Base-by-base conservation (phyloP, 2,888 invertebrate genomes). In the Thecocarcelia acutangulata region DNA sequence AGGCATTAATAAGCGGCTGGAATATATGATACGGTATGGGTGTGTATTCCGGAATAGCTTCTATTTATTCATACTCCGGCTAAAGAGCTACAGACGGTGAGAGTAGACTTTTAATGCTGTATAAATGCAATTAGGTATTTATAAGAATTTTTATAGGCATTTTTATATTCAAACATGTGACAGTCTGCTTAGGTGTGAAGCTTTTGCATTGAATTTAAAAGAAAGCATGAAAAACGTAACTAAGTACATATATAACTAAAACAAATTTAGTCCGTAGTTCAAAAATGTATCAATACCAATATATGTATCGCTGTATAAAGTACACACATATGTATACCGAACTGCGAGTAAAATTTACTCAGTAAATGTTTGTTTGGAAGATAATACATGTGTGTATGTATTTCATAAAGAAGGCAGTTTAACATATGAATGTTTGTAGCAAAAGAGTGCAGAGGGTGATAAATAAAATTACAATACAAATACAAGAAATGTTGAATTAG, bases 241-340 rank as follows among this genome's bases (percentile, higher is more conserved):
- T 78, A 77, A 77, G 78, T 74, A 82, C 69, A n/a, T n/a, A n/a
- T n/a, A n/a, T n/a, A n/a, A n/a, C 59, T 69, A 54, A 66, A 64
- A 64, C 17, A 42, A 42, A 24, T n/a, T n/a, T n/a, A n/a, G n/a
- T 24, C 24, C 2, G 24, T 24, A 24, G 24, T 33, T 5, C 1
- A 33, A 5, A 33, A 8, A 8, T 33, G 9, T 33, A 3, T 33
- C 8, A 6, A 33, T 33, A 8, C 24, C n/a, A n/a, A n/a, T 28
- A 28, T 28, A 6, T 28, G 28, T 28, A 28, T 28, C 3, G 28
- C 3, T 28, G 28, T 28, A 28, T 28, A 6, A 33, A 5, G 1
- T 8, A 33, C 33, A 54, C 19, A 56, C 44, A 19, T 50, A 11
- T 1, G 28, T 11, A n/a, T n/a, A n/a, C n/a, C n/a, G n/a, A n/a